Conservation (phyloP, 1,140 invertebrate species). For the Euura saliciscinereae region DNA sequence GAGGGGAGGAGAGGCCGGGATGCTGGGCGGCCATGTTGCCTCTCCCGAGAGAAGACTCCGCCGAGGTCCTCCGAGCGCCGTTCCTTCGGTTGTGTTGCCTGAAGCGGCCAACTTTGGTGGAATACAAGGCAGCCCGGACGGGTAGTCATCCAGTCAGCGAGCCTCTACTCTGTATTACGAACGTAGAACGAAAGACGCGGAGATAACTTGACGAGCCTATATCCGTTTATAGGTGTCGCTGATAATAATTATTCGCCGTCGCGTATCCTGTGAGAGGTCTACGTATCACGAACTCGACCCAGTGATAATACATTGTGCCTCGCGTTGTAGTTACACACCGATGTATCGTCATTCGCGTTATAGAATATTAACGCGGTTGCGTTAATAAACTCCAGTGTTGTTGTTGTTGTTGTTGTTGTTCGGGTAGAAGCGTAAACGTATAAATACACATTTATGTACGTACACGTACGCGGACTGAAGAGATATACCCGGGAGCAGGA, state of each 20-base stretch:
- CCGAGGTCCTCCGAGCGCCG: constrained; percentile 49
- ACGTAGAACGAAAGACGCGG: too few species aligned
- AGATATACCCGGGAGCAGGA: neutral
- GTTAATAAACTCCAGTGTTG: neutral
- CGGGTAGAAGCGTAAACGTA: neutral
- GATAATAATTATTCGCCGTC: neutral
- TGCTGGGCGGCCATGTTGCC: constrained; percentile 50
- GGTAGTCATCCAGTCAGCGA: neutral
- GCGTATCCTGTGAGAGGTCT: neutral
- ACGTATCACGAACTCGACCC: neutral
- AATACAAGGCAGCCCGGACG: constrained; percentile 29
- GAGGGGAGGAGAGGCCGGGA: constrained; percentile 46
- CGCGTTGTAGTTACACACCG: neutral
- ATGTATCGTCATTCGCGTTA: neutral
- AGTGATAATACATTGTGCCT: neutral
- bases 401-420: neutral
- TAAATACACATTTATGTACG: neutral
- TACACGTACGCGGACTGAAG: neutral
- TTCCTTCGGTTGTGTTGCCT: constrained; percentile 51
- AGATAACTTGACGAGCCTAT: too few species aligned
- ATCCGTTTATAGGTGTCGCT: too few species aligned
- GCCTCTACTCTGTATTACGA: neutral
- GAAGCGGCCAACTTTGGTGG: constrained; percentile 46
- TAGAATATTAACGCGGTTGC: neutral
- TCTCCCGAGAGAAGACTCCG: constrained; percentile 55